Percentiles rank a stretch among this genome's conserved stretches.
phyloP scores from a whole-genome alignment of 2,888 invertebrate species.

The Eumerus sabulonum region DNA sequence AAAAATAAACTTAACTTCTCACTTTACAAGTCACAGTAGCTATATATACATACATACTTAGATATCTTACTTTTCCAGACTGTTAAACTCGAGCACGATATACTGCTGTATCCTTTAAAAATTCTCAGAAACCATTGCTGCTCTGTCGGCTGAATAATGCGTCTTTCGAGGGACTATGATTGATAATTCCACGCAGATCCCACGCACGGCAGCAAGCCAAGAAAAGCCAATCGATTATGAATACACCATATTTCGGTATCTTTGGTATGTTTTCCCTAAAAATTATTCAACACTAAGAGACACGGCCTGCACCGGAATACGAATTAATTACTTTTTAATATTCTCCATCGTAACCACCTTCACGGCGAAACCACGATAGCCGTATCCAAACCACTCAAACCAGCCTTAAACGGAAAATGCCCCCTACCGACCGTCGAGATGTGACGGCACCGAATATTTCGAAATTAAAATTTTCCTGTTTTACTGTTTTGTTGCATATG shows the following conservation, averaged over 20 bases:
- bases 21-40: too few relatives aligned
- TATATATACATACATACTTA: too few relatives aligned
- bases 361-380: neutral
- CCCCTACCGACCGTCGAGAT: constrained; percentile 1
- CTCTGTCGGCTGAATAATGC: constrained; percentile 2
- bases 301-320: constrained; percentile 7
- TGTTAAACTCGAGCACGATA: too few relatives aligned
- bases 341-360: constrained; percentile 6
- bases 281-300: constrained; percentile 2
- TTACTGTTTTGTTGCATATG: neutral
- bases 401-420: constrained; percentile 12
- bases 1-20: too few relatives aligned
- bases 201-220: neutral
- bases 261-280: constrained; percentile 1
- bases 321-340: constrained; percentile 29
- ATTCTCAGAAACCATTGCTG: neutral
- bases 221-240: constrained; percentile 2
- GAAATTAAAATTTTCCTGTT: constrained; percentile 45
- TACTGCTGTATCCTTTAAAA: neutral
- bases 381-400: neutral
- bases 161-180: neutral
- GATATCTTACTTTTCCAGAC: too few relatives aligned
- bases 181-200: constrained; percentile 3
- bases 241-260: constrained; percentile 6
- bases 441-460: neutral